Evolutionary conservation across 2,113 vertebrate genomes (phyloP), one percentile per base, ranked within the genome.

Genomic region (Gallinago undulata): DNA sequence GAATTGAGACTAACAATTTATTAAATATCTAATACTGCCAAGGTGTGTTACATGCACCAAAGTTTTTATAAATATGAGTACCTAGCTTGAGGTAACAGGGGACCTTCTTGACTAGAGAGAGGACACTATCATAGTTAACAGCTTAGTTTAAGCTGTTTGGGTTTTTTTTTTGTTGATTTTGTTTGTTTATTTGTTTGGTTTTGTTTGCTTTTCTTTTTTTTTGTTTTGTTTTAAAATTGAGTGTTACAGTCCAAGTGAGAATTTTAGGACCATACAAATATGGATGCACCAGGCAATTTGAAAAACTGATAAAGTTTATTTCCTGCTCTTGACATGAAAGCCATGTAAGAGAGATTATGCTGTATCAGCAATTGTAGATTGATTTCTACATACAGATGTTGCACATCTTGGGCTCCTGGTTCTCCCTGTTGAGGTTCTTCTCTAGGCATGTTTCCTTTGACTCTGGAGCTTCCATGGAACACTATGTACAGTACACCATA

Each of bases 401-500:
- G 51, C 51, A 53, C 2, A 21, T 43, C 19, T 81, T 31, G 19
- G 7, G 2, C 8, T 91, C 33, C 9, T 59, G 2, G 2, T 68
- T n/a, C 13, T 35, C 14, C 13, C 5, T 11, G 81, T 73, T 3
- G 0, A 57, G 39, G 2, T 30, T 4, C 2, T 79, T 79, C 15
- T 64, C 10, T 72, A 59, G 15, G 10, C 0, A 0, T 28, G 6
- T n/a, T 5, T 80, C 12, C 41, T 74, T 60, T 77, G 64, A 48
- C 8, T 57, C 9, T 77, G 41, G 37, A 69, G 7, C 11, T 83
- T 77, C 14, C 7, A 23, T 57, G 24, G 16, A 74, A 69, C 7
- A 15, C 23, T 66, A 27, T 4, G 6, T 8, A 30, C 16, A 30
- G 10, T 35, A 60, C 15, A 41, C 1, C 2, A 0, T 11, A 35